Conservation (phyloP, 2,113 vertebrate genomes). For the Promerops cafer region DNA sequence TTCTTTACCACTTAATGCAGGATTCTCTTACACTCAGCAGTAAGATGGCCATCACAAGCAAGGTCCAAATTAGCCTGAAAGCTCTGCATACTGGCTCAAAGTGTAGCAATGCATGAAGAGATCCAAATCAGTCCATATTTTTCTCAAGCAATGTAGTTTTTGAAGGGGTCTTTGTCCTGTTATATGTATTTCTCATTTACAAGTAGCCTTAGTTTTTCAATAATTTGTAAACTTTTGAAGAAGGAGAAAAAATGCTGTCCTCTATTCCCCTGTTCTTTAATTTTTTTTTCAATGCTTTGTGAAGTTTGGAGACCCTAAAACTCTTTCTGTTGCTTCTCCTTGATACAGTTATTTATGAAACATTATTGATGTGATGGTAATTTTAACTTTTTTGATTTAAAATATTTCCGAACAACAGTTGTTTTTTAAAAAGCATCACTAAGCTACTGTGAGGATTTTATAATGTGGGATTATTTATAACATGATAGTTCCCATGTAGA, state of each 20-base stretch:
- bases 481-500: background rate
- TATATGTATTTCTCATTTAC: background rate
- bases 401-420: background rate
- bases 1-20: background rate
- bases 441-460: background rate
- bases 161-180: background rate
- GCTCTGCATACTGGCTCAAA: background rate
- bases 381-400: background rate
- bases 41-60: background rate
- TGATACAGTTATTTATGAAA: background rate
- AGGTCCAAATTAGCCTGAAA: background rate
- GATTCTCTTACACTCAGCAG: no score
- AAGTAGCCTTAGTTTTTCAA: background rate
- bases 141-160: background rate
- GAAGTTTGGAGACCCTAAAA: background rate
- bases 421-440: background rate
- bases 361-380: background rate
- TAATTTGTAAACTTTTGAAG: background rate
- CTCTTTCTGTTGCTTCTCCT: background rate
- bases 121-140: background rate
- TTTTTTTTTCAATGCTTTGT: background rate
- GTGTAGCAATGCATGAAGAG: background rate
- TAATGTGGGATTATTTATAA: background rate
- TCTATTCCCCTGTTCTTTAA: background rate
- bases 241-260: background rate